A percentile compares a stretch with the other conserved stretches of the same genome.
phyloP scores from a whole-genome alignment of 2,113 vertebrate species.

The Lichenostomus cassidix region DNA sequence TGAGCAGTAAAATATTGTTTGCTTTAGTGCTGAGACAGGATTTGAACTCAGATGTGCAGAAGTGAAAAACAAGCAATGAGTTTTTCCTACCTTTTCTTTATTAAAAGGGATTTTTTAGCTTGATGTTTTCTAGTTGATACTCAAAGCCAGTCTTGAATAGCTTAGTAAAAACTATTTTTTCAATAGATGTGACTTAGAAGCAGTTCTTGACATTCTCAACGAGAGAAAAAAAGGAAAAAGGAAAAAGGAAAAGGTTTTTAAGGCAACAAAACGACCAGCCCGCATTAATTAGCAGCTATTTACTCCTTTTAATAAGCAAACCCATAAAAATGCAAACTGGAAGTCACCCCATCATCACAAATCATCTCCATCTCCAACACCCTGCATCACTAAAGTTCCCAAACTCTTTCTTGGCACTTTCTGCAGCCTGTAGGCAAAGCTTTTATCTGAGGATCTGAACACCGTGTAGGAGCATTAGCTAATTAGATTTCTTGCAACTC shows the following conservation, averaged over 20 bases:
- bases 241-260: not conserved
- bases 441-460: slow-evolving; percentile 21
- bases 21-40: not conserved
- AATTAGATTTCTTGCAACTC: slow-evolving; percentile 33
- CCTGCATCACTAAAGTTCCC: not conserved
- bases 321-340: not conserved
- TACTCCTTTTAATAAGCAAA: not conserved
- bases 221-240: no score
- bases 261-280: not conserved
- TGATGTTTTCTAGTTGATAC: not conserved
- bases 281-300: slow-evolving; percentile 18
- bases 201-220: not conserved
- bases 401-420: not conserved
- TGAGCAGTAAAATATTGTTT: not conserved
- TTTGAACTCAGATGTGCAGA: not conserved
- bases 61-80: not conserved
- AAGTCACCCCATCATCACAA: not conserved
- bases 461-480: not conserved
- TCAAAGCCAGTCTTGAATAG: not conserved
- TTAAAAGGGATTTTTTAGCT: not conserved
- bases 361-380: not conserved
- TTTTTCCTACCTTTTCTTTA: not conserved
- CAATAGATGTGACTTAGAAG: not conserved
- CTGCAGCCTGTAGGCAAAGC: not conserved
- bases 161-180: not conserved